Percentiles rank a stretch among this genome's conserved stretches.
Conservation (phyloP, 2,888 invertebrate genomes). For the Pachliopta kotzebuea region DNA sequence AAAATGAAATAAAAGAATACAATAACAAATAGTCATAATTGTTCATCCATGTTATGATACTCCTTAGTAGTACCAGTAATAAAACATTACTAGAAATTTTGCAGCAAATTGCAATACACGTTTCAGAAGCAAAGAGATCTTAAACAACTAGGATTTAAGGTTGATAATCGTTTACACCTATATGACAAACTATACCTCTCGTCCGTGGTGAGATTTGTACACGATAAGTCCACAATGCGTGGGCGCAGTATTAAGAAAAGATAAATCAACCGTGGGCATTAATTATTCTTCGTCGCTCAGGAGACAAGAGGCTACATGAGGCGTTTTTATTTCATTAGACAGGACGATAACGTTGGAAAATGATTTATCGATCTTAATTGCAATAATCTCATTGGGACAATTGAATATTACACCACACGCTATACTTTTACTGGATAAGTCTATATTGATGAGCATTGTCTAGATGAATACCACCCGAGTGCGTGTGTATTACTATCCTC, state of each 20-base stretch:
- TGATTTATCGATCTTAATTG: conserved; percentile 64
- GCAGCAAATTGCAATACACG: conserved; percentile 14
- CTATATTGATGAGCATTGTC: not conserved
- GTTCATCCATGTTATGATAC: conserved; percentile 1
- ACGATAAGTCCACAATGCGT: conserved; percentile 51
- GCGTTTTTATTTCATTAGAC: conserved; percentile 67
- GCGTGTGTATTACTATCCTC: not conserved
- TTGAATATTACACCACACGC: conserved; percentile 16
- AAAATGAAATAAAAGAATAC: not conserved
- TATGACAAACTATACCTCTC: conserved; percentile 8
- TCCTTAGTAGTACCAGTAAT: conserved; percentile 14
- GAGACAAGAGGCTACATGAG: conserved; percentile 42
- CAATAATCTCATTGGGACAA: conserved; percentile 32
- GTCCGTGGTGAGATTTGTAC: conserved; percentile 38
- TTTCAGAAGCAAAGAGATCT: not conserved
- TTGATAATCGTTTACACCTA: conserved; percentile 1
- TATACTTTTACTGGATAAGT: not conserved
- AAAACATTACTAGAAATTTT: conserved; percentile 9
- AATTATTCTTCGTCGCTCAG: conserved; percentile 59
- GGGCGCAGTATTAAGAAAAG: conserved; percentile 69
- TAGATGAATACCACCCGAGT: not conserved
- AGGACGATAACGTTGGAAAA: conserved; percentile 53
- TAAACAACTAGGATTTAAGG: not conserved
- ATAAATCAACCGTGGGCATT: conserved; percentile 64
- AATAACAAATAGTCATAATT: not conserved